Evolutionary conservation across 2,113 vertebrate genomes (phyloP), one percentile per base, ranked within the genome.

Genomic region (Camelus dromedarius): DNA sequence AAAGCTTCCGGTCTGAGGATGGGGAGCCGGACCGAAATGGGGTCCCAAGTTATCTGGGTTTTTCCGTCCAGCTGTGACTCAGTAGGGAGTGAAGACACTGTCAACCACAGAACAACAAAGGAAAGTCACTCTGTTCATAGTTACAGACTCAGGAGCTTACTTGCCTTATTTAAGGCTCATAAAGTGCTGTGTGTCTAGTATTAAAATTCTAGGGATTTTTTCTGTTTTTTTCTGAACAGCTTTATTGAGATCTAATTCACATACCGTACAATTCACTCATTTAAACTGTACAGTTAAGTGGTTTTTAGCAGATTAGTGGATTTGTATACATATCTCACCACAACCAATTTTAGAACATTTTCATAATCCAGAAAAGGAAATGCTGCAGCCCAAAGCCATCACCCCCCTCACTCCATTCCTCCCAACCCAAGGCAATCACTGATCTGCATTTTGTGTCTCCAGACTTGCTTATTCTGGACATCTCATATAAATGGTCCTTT

Each of bases 371-470:
- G 7, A 15, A 86, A 42, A 42, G 38, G 38, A 75, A 82, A 69
- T 13, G 7, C 24, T 52, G 0, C 3, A 16, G 14, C 13, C 26
- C 42, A 42, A 11, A n/a, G 4, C 54, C 2, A 5, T 72, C 14
- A 35, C 2, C n/a, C 48, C 38, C 30, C 28, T 5, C 3, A 48
- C 30, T 6, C 6, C 14, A 30, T 67, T 20, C 62, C 3, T 87
- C 28, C 26, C 48, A 56, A 24, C 56, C 69, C 28, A 10, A 22
- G 88, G 76, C 38, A 58, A 0, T 46, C n/a, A 15, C 28, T 42
- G 1, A n/a, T 58, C 46, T 35, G 3, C 14, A 8, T 56, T 93
- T 75, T 15, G 0, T 92, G 20, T 50, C 62, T 77, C 91, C 64
- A 46, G 24, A 48, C 35, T 54, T 82, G 50, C 60, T 16, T 60